These are phyloP conservation scores for Coreius guichenoti DNA, from an alignment of 2,797 vertebrate genomes.

Conservation along the genomic window DNA sequence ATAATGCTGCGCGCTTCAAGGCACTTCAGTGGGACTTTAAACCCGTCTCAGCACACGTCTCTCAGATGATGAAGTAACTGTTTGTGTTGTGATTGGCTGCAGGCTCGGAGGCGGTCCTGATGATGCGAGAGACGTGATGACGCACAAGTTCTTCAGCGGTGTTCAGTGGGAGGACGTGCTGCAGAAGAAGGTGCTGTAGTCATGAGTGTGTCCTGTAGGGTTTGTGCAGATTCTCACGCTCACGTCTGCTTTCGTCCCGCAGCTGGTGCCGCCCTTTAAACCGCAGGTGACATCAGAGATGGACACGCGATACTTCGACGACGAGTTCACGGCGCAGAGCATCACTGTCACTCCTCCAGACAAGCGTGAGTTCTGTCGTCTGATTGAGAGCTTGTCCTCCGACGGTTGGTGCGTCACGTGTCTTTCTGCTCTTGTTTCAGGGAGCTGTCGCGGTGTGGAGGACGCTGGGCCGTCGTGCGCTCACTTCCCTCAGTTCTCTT, in stretches of 20 bases:
- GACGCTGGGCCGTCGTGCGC: slow-evolving; percentile 73
- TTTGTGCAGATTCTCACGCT: not conserved
- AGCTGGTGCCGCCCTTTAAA: slow-evolving; percentile 88
- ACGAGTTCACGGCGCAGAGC: slow-evolving; percentile 89
- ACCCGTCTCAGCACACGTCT: too few relatives aligned
- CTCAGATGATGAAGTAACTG: not conserved
- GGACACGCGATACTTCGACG: slow-evolving; percentile 90
- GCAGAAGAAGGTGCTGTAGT: slow-evolving; percentile 81
- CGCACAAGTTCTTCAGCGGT: slow-evolving; percentile 84
- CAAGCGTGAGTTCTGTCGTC: slow-evolving; percentile 77
- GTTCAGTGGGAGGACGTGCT: slow-evolving; percentile 89
- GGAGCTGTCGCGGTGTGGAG: slow-evolving; percentile 9
- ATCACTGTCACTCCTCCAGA: slow-evolving; percentile 91
- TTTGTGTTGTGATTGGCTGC: slow-evolving; percentile 48
- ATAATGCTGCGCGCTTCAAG: too few relatives aligned
- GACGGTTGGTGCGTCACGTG: too few relatives aligned
- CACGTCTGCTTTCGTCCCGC: not conserved
- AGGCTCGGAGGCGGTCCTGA: slow-evolving; percentile 87
- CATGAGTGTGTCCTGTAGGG: not conserved
- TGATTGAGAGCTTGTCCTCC: too few relatives aligned
- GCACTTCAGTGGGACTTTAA: too few relatives aligned
- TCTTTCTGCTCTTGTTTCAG: slow-evolving; percentile 25
- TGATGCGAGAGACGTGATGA: slow-evolving; percentile 90
- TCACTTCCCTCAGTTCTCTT: slow-evolving; percentile 90
- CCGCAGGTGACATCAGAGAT: slow-evolving; percentile 90